Evolutionary conservation across 2,888 invertebrate species (phyloP).

Genomic region (Eilema griseolum): DNA sequence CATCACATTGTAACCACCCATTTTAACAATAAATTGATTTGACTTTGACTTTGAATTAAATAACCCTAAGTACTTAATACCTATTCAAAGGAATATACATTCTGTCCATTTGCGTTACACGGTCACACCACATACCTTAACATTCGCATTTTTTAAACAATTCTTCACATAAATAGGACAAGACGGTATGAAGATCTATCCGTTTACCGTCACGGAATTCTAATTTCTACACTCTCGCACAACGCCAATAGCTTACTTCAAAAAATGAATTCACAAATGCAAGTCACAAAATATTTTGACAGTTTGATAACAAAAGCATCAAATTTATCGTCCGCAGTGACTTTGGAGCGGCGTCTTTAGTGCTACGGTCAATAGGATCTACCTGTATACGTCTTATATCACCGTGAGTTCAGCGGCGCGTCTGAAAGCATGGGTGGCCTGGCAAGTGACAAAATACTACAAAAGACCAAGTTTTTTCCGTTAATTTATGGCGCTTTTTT

Average conservation of each 20-base stretch:
- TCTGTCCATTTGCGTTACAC: too few relatives aligned
- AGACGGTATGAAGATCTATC: too few relatives aligned
- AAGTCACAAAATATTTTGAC: slow-evolving; percentile 51
- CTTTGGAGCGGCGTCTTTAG: slow-evolving; percentile 46
- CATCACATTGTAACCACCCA: too few relatives aligned
- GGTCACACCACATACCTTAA: too few relatives aligned
- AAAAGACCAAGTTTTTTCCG: slow-evolving; percentile 32
- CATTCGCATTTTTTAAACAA: too few relatives aligned
- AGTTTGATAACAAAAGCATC: slow-evolving; percentile 43
- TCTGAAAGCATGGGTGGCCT: slow-evolving; percentile 47
- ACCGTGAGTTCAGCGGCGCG: slow-evolving; percentile 30
- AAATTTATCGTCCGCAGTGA: slow-evolving; percentile 52
- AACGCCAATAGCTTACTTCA: neutral
- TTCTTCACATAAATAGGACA: too few relatives aligned
- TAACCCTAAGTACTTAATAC: too few relatives aligned
- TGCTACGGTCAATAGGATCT: slow-evolving; percentile 29
- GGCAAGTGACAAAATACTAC: slow-evolving; percentile 50
- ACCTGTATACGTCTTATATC: slow-evolving; percentile 38
- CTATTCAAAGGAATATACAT: too few relatives aligned
- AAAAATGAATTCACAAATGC: slow-evolving; percentile 18
- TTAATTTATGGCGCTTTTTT: slow-evolving; percentile 43
- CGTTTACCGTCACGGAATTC: neutral
- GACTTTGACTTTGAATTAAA: too few relatives aligned
- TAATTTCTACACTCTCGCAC: neutral
- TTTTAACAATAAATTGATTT: too few relatives aligned